Base-by-base conservation (phyloP, 2,888 invertebrate species). In the Caenorhabditis afra region DNA sequence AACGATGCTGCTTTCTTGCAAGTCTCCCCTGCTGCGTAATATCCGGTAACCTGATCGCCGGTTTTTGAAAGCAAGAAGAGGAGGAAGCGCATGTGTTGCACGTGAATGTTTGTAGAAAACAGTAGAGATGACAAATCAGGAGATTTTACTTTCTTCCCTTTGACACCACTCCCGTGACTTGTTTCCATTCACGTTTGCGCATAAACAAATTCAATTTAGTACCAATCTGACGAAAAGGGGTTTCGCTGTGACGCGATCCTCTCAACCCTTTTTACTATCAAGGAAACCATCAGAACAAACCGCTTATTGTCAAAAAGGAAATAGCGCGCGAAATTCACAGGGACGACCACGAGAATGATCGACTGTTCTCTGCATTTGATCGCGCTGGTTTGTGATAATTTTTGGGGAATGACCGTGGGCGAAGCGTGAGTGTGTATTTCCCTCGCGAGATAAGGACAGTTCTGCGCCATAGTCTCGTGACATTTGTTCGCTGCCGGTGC, bases 361-460 rank as follows among this genome's bases (percentile, higher is more conserved):
- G 45, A 55, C 61, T 64, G 73, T 73, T 73, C 73, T 73, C 64
- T 73, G 73, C 57, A 35, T 73, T 50, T 73, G 73, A 64, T 73
- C 73, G 73, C 73, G 47, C 73, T 73, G 73, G 73, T 73, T 73
- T 50, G 57, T 64, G 73, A 73, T 73, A 58, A 58, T 73, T 64
- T 45, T 20, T 52, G 64, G 64, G 71, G 62, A 73, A 73, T 49
- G 47, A 55, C 73, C 71, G 23, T 68, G 37, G 29, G 44, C 10
- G 50, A 68, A 45, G 35, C 41, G 41, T 53, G 37, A 44, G 62
- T 49, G 61, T 70, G 52, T 44, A 29, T 45, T 29, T 66, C n/a
- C 39, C 58, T 49, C 23, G 10, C 18, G 12, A 14, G 70, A 62
- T 71, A 71, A 64, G 55, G 57, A 22, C 50, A 50, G 16, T 49